phyloP scores from a whole-genome alignment of 2,113 vertebrate species.

The Sitta europaea region DNA sequence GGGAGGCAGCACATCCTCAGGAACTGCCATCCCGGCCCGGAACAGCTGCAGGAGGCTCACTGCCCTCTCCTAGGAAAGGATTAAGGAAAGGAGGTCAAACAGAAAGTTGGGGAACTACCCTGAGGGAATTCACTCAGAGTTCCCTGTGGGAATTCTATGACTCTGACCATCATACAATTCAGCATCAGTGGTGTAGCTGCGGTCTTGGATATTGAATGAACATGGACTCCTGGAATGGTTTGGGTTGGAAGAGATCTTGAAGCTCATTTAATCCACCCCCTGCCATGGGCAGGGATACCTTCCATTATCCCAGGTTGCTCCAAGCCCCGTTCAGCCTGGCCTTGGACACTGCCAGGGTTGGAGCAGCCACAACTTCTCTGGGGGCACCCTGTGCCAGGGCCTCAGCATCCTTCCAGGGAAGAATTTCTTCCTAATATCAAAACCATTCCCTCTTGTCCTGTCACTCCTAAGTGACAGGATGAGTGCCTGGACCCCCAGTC shows the following conservation, averaged over 20 bases:
- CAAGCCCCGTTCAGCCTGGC: rapidly evolving
- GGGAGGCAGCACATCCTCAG: background rate
- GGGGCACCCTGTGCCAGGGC: background rate
- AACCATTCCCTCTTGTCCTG: background rate
- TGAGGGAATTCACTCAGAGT: background rate
- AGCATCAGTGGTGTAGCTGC: background rate
- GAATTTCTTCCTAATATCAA: background rate
- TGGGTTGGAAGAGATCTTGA: background rate
- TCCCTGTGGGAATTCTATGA: background rate
- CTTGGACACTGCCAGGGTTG: background rate
- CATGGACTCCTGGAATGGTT: background rate
- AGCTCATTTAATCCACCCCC: background rate
- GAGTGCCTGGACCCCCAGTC: background rate
- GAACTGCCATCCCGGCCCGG: rapidly evolving
- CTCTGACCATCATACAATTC: background rate
- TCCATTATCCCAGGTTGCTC: background rate
- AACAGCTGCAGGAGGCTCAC: background rate
- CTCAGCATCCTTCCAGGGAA: background rate
- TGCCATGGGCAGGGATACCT: background rate
- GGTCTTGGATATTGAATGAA: background rate
- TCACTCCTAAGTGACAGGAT: background rate
- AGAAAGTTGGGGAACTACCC: background rate
- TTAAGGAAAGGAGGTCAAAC: background rate
- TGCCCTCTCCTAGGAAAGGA: background rate
- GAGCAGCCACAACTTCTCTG: background rate